A percentile compares a stretch with the other conserved stretches of the same genome.
phyloP scores from a whole-genome alignment of 2,888 invertebrate species.

The Nomada hirtipes region DNA sequence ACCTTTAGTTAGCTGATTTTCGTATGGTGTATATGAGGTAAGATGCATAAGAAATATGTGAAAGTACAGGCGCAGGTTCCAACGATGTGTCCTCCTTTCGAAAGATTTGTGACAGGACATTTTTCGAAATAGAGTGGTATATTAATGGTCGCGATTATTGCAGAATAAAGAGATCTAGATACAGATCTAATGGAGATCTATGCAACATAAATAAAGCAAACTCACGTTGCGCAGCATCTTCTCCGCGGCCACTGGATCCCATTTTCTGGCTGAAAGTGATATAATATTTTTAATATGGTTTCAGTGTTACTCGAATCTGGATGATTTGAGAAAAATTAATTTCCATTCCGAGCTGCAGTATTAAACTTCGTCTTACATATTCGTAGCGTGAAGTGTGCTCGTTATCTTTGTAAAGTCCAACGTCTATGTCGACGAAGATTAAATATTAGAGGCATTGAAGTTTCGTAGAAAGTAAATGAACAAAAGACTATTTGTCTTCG shows the following conservation, averaged over 20 bases:
- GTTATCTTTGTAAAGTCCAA: background rate
- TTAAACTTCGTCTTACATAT: too few species aligned
- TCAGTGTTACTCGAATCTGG: background rate
- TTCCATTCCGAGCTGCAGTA: too few species aligned
- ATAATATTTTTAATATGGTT: constrained; percentile 24
- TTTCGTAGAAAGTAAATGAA: background rate
- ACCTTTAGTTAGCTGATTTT: constrained; percentile 1
- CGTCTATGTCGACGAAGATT: background rate
- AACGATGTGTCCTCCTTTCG: constrained; percentile 32
- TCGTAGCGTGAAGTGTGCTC: background rate
- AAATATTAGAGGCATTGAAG: background rate
- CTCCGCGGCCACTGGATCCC: constrained; percentile 94
- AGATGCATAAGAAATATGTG: constrained; percentile 29
- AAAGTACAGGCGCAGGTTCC: constrained; percentile 12
- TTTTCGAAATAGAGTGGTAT: constrained; percentile 14
- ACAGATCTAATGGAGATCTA: background rate
- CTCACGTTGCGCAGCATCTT: constrained; percentile 95
- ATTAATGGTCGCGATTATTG: background rate
- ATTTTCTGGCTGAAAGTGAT: constrained; percentile 91
- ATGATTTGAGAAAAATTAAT: too few species aligned
- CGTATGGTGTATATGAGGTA: background rate
- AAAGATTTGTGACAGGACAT: background rate
- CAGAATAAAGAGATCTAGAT: background rate
- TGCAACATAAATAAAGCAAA: constrained; percentile 67
- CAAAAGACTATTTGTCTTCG: background rate